These are phyloP conservation scores for Forbesichthys papilliferus DNA, from an alignment of 2,113 vertebrate species.

Conservation along the genomic window DNA sequence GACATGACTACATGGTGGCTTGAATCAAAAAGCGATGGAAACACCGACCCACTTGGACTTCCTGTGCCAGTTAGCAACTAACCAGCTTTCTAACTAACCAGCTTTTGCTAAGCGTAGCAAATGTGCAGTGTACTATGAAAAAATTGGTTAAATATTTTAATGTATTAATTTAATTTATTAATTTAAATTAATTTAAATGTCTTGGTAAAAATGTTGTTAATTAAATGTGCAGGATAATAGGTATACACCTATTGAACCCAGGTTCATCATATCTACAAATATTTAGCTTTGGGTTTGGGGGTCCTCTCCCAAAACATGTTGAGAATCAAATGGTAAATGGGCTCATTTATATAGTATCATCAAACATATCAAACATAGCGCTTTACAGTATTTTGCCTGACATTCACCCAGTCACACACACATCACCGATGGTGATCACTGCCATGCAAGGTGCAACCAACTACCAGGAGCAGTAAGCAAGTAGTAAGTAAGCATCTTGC, in stretches of 20 bases:
- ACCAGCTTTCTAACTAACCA: constrained; percentile 33
- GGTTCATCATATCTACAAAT: too few species aligned
- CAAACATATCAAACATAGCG: too few species aligned
- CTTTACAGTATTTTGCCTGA: too few species aligned
- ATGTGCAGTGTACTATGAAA: constrained; percentile 1
- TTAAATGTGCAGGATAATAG: constrained; percentile 6
- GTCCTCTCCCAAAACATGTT: too few species aligned
- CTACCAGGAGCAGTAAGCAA: too few species aligned
- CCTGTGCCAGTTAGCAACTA: constrained; percentile 68
- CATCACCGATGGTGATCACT: too few species aligned
- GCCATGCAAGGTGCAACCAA: too few species aligned
- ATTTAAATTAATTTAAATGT: not conserved
- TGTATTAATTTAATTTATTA: constrained; percentile 6
- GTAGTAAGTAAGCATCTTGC: too few species aligned
- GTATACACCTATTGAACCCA: not conserved
- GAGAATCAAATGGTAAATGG: too few species aligned
- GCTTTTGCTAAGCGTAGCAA: not conserved
- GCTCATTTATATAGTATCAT: too few species aligned
- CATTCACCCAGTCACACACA: too few species aligned
- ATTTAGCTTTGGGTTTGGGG: too few species aligned
- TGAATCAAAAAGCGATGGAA: constrained; percentile 61
- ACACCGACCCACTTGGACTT: constrained; percentile 41
- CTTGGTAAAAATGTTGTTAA: not conserved
- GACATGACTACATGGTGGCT: constrained; percentile 81
- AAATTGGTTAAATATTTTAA: not conserved